Base-by-base conservation (phyloP, 2,797 vertebrate species). In the Coilia nasus region DNA sequence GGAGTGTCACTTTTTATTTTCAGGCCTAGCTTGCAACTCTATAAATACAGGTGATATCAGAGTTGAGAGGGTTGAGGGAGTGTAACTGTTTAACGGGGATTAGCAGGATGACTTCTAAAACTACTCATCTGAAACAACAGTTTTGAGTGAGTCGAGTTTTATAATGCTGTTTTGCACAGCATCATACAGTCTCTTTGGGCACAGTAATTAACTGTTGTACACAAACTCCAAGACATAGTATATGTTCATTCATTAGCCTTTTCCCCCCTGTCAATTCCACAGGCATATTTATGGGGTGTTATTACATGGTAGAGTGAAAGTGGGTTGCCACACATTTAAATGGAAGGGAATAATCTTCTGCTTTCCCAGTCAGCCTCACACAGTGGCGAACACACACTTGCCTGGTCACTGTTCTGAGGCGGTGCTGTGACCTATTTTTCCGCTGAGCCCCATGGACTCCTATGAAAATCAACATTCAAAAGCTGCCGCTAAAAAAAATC, bases 401-500 rank as follows among this genome's bases (percentile, higher is more conserved):
- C 14, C 14, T 17, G 28, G 67, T 75, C 67, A 75, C 28, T 75
- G 28, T 75, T 75, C 3, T 75, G 28, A 75, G 67, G 67, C 28
- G 31, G 28, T 41, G 6, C 14, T 17, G 14, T 75, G 67, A 41
- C 67, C 67, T 75, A 75, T 75, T 75, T 75, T 14, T 75, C 67
- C 31, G 67, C 67, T 17, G 28, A 75, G 67, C 67, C 31, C 28
- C 3, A 17, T 19, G 67, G 64, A 75, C 28, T 28, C 5, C 6
- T 19, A 15, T 15, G 12, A 19, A 75, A 75, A 75, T 75, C 67
- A 75, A 75, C 67, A 35, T 35, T 75, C 28, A 35, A 75, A 71
- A 75, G 67, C 67, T 17, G 67, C 14, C 14, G 28, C 67, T 75
- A 67, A 31, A 71, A 60, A 84, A 23, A 60, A 64, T 82, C 64